Base-by-base conservation (phyloP, 2,113 vertebrate species). In the Chrysochloris asiatica region DNA sequence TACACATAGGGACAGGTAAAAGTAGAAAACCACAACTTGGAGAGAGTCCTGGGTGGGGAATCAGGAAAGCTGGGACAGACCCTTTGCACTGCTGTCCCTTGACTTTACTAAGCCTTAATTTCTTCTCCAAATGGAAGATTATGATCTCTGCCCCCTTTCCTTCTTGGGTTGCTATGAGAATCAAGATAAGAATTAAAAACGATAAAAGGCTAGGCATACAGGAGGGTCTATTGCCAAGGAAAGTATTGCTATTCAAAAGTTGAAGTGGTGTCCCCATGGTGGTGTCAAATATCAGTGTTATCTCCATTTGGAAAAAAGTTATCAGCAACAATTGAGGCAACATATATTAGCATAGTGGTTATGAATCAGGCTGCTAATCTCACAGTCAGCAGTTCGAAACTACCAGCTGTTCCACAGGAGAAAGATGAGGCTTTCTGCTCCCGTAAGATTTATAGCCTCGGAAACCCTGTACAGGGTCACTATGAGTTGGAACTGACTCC, bases 181-280 rank as follows among this genome's bases (percentile, higher is more conserved):
- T 59, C 50, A 78, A 69, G 95, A 79, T 11, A 61, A 94, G 72
- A 54, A 43, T 69, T 48, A 75, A 81, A 61, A 83, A 75, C 45
- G 12, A 41, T 22, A 56, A 86, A 91, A 38, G 36, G 14, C 41
- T 48, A 63, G 88, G 88, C 86, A 83, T 28, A 85, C 69, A 26
- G 10, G 45, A 89, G n/a, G 6, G 33, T 33, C 43, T 30, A 65
- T 88, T 72, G 92, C 88, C 67, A 83, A 88, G 90, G 82, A 41
- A 93, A 77, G 86, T 30, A 26, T 65, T 38, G 61, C 80, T 90
- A 38, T 80, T 69, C 10, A 71, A 84, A 89, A 72, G 45, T 14
- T 28, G 72, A 59, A 73, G 47, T 52, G 33, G 7, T 85, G 88
- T 65, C 43, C 72, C 33, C 28, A 71, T 69, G 30, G n/a, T 41